Conservation (phyloP, 2,113 vertebrate species). For the Forbesichthys agassizii region DNA sequence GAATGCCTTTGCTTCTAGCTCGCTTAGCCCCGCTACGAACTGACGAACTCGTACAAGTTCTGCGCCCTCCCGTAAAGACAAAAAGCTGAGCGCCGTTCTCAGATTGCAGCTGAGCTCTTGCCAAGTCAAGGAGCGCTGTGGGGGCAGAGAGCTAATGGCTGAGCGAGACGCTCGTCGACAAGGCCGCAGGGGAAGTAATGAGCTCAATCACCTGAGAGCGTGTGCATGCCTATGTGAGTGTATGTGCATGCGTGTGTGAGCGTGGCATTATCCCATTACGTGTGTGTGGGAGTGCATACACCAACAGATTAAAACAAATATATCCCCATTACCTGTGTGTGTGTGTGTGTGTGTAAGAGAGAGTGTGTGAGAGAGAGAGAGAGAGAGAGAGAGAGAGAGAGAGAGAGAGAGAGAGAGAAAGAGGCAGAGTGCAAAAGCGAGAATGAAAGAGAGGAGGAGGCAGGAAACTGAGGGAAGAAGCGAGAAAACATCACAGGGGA, state of each 20-base stretch:
- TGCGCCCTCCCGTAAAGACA: background rate
- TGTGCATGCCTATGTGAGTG: conserved; percentile 2
- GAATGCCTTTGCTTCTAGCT: conserved; percentile 3
- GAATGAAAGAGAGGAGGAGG: background rate
- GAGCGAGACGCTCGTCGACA: conserved; percentile 26
- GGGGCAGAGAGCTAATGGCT: conserved; percentile 4
- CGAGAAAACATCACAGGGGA: background rate
- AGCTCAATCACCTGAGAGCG: conserved; percentile 23
- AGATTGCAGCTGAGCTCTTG: conserved; percentile 24
- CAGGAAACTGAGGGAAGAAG: conserved; percentile 12
- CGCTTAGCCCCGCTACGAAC: conserved; percentile 15
- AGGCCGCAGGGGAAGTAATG: conserved; percentile 27
- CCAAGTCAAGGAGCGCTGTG: conserved; percentile 9
- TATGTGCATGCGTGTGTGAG: background rate
- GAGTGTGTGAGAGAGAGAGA: too few relatives aligned
- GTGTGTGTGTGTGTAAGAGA: background rate
- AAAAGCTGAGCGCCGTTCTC: conserved; percentile 9
- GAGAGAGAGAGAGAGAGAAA: background rate
- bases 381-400: too few relatives aligned
- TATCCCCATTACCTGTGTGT: background rate
- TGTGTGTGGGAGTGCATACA: background rate
- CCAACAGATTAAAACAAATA: background rate
- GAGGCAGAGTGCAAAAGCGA: background rate
- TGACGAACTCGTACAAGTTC: conserved; percentile 19
- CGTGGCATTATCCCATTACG: too few relatives aligned